Percentiles rank a stretch among this genome's conserved stretches.
phyloP scores from a whole-genome alignment of 2,888 invertebrate species.

The Drosophila neonasuta region DNA sequence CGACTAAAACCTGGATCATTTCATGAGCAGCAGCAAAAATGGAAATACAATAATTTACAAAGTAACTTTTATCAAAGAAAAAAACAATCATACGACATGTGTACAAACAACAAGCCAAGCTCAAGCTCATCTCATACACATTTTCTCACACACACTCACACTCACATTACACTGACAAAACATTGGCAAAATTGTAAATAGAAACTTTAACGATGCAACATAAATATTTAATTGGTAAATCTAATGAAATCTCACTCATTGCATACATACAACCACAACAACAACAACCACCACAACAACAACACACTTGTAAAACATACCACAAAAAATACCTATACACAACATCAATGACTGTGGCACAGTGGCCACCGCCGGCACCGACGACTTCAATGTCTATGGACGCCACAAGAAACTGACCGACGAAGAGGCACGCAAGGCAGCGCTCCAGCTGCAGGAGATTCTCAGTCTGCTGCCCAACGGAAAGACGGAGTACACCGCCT shows the following conservation, averaged over 20 bases:
- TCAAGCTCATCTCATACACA: conserved; percentile 32
- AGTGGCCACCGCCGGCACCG: conserved; percentile 48
- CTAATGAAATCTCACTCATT: conserved; percentile 76
- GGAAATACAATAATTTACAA: neutral
- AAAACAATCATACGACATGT: conserved; percentile 20
- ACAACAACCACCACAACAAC: conserved; percentile 45
- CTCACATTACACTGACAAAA: neutral
- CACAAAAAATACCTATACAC: conserved; percentile 15
- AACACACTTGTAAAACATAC: conserved; percentile 22
- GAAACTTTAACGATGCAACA: conserved; percentile 41
- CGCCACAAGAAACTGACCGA: conserved; percentile 79
- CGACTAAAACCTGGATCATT: conserved; percentile 20
- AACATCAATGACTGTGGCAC: conserved; percentile 39
- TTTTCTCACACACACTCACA: conserved; percentile 10
- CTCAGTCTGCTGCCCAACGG: conserved; percentile 78
- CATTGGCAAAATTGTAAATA: conserved; percentile 63
- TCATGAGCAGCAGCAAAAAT: conserved; percentile 2
- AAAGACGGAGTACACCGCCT: conserved; percentile 79
- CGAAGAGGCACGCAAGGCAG: conserved; percentile 79
- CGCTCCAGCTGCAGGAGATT: conserved; percentile 80
- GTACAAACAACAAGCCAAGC: conserved; percentile 31
- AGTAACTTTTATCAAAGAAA: neutral
- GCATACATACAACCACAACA: conserved; percentile 62
- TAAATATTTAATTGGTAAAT: conserved; percentile 70
- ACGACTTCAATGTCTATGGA: conserved; percentile 80